phyloP scores from a whole-genome alignment of 2,797 vertebrate genomes.

The Falco biarmicus region DNA sequence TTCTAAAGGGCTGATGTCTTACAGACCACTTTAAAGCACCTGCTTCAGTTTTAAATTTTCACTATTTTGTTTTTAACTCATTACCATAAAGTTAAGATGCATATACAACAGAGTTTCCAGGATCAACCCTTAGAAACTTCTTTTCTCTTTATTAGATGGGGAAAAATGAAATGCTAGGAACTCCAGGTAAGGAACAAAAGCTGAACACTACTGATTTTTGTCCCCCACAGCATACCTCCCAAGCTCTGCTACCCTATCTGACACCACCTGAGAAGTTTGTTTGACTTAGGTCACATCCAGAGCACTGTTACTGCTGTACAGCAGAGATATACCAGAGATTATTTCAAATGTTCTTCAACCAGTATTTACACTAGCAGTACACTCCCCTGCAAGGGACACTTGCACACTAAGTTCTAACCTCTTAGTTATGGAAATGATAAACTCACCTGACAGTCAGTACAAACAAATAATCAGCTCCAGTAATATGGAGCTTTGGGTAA shows the following conservation, averaged over 20 bases:
- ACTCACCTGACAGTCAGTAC: background rate
- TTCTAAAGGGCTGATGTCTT: background rate
- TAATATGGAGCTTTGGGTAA: background rate
- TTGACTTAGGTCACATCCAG: background rate
- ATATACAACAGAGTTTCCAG: background rate
- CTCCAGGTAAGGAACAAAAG: background rate
- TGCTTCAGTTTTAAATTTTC: background rate
- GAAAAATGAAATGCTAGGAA: background rate
- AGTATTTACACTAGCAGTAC: background rate
- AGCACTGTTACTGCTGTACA: background rate
- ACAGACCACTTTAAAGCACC: background rate
- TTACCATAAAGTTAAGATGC: background rate
- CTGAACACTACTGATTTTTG: background rate
- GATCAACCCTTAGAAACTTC: background rate
- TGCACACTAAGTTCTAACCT: background rate
- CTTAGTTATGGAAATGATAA: background rate
- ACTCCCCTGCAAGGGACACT: background rate
- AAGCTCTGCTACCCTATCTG: background rate
- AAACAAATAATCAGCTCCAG: background rate
- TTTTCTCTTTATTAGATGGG: background rate
- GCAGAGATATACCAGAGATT: background rate
- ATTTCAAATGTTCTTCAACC: background rate
- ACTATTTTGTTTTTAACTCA: background rate
- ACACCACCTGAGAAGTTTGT: background rate
- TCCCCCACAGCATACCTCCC: background rate